Conservation (phyloP, 2,888 invertebrate species). For the Amphipyra tragopoginis region DNA sequence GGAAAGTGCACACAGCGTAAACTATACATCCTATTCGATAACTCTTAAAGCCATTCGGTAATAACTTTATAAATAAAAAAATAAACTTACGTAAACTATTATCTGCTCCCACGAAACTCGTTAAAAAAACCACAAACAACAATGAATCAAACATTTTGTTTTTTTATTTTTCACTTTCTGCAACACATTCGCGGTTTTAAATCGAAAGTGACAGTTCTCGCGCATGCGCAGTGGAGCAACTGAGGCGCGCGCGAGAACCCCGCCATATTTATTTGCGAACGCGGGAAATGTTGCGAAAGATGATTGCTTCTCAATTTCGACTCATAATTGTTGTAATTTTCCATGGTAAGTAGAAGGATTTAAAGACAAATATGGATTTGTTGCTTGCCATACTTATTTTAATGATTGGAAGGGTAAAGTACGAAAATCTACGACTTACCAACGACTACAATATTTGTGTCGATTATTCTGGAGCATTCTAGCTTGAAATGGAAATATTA, state of each 20-base stretch:
- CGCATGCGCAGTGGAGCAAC: constrained; percentile 54
- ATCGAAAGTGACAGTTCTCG: constrained; percentile 56
- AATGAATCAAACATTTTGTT: constrained; percentile 56
- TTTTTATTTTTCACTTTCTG: constrained; percentile 48
- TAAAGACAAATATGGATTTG: constrained; percentile 6
- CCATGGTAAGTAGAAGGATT: constrained; percentile 36
- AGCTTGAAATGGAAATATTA: no score
- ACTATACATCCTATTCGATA: constrained; percentile 3
- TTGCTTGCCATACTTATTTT: not conserved
- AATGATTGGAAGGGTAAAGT: not conserved
- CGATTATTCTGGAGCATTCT: not conserved
- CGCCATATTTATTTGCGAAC: constrained; percentile 62
- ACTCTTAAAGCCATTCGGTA: not conserved
- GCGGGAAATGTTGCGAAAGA: constrained; percentile 54
- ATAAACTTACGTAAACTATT: constrained; percentile 66
- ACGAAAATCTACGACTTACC: not conserved
- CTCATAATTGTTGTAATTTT: constrained; percentile 52
- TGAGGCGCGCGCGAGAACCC: constrained; percentile 63
- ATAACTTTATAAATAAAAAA: constrained; percentile 4
- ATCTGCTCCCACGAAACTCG: constrained; percentile 60
- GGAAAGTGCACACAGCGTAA: constrained; percentile 1
- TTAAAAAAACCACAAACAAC: constrained; percentile 60
- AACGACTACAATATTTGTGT: not conserved
- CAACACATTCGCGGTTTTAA: constrained; percentile 48
- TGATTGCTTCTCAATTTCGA: constrained; percentile 56